Percentiles rank a stretch among this genome's conserved stretches.
Evolutionary conservation across 2,113 vertebrate species (phyloP).

Genomic region (Mirza zaza): DNA sequence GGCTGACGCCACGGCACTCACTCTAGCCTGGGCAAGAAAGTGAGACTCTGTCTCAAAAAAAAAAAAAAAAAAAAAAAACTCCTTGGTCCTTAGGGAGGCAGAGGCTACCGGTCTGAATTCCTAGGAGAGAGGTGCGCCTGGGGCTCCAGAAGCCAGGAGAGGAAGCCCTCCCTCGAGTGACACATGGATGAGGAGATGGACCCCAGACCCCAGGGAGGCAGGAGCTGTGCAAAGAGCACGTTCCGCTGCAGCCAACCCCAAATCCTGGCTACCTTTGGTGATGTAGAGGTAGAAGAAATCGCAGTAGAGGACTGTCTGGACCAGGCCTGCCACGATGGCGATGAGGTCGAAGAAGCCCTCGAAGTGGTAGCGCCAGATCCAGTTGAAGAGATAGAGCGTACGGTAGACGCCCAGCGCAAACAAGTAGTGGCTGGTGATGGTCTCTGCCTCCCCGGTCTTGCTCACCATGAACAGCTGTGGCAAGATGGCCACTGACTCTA

Average conservation of each 20-base stretch:
- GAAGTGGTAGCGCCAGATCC: conserved; percentile 84
- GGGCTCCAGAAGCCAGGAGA: neutral
- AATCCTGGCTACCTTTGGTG: conserved; percentile 80
- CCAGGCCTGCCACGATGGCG: conserved; percentile 83
- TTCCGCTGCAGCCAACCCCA: neutral
- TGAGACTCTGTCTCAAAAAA: too few species aligned
- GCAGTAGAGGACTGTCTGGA: conserved; percentile 85
- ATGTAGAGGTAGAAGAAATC: conserved; percentile 87
- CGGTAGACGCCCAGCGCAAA: conserved; percentile 85
- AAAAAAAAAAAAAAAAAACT: too few species aligned
- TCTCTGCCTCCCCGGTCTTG: conserved; percentile 84
- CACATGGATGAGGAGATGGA: neutral
- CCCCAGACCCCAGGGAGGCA: neutral
- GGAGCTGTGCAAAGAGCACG: neutral
- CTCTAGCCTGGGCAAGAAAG: too few species aligned
- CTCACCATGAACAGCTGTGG: conserved; percentile 86
- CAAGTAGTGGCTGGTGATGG: conserved; percentile 86
- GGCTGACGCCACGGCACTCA: too few species aligned
- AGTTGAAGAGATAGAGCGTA: conserved; percentile 84
- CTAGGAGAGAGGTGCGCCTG: neutral
- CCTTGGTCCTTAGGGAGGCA: neutral
- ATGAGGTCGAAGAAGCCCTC: conserved; percentile 85
- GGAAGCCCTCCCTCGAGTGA: neutral
- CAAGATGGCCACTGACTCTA: conserved; percentile 84
- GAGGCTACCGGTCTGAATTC: neutral